Evolutionary conservation across 2,888 invertebrate species (phyloP).

Genomic region (Serrognathus titanus): DNA sequence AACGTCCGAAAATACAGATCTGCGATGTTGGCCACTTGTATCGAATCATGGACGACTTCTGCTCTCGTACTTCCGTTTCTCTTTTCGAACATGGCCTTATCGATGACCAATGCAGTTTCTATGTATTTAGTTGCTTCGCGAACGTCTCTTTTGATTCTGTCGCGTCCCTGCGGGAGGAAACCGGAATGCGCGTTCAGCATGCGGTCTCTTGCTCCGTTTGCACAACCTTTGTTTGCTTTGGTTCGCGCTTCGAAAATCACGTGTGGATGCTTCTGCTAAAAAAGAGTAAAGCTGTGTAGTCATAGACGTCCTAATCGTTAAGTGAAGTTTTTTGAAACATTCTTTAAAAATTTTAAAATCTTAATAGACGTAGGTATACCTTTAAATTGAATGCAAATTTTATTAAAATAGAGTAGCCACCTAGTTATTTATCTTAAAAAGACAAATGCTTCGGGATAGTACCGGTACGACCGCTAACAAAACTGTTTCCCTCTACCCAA

Average conservation of each 20-base stretch:
- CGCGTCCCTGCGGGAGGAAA: slow-evolving; percentile 50
- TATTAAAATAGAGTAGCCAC: too few species aligned
- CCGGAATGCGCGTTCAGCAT: slow-evolving; percentile 54
- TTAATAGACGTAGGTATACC: too few species aligned
- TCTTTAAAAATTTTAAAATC: too few species aligned
- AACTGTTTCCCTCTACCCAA: slow-evolving; percentile 11
- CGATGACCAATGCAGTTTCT: slow-evolving; percentile 92
- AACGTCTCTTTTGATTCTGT: slow-evolving; percentile 65
- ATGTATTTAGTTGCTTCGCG: slow-evolving; percentile 91
- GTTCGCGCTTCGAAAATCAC: slow-evolving; percentile 94
- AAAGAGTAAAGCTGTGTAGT: slow-evolving; percentile 55
- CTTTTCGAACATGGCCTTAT: slow-evolving; percentile 94
- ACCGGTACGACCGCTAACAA: too few species aligned
- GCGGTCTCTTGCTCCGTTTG: slow-evolving; percentile 78
- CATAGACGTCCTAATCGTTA: slow-evolving; percentile 23
- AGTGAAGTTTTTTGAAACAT: too few species aligned
- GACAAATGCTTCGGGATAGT: too few species aligned
- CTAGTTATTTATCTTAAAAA: too few species aligned
- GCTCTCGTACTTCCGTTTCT: slow-evolving; percentile 84
- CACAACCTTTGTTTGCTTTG: slow-evolving; percentile 88
- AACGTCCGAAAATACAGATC: slow-evolving; percentile 82
- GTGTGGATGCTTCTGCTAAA: slow-evolving; percentile 96
- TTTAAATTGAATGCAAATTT: too few species aligned
- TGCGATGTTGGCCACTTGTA: slow-evolving; percentile 96
- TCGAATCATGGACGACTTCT: slow-evolving; percentile 90